Percentiles rank a stretch among this genome's conserved stretches.
Evolutionary conservation across 2,797 vertebrate genomes (phyloP).

Genomic region (Gambelia wislizenii): DNA sequence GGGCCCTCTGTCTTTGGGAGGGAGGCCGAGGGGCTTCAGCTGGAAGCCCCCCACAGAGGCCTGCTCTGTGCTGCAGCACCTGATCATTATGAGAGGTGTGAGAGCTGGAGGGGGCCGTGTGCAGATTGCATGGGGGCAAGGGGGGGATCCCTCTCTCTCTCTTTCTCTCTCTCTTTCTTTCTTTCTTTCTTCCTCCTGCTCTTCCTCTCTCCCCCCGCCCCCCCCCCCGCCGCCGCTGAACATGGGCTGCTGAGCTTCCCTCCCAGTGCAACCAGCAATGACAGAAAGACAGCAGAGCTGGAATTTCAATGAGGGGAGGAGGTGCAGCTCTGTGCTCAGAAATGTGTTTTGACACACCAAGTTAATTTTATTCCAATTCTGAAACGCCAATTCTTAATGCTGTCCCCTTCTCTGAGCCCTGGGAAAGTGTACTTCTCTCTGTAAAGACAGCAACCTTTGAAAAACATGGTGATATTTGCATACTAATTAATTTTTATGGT

Average conservation of each 20-base stretch:
- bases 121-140: too few species aligned
- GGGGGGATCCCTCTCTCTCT: too few species aligned
- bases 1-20: too few species aligned
- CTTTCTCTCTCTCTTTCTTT: too few species aligned
- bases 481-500: background rate
- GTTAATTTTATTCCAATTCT: slow-evolving; percentile 31
- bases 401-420: slow-evolving; percentile 29
- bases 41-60: too few species aligned
- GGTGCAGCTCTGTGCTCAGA: background rate
- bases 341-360: slow-evolving; percentile 40
- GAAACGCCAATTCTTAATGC: slow-evolving; percentile 5
- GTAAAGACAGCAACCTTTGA: slow-evolving; percentile 1
- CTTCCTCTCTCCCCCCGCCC: background rate
- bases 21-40: too few species aligned
- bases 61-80: too few species aligned
- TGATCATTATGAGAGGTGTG: too few species aligned
- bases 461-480: background rate
- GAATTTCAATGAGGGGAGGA: background rate
- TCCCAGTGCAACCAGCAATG: too few species aligned
- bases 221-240: background rate
- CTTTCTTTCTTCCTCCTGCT: too few species aligned
- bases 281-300: background rate
- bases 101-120: too few species aligned
- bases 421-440: slow-evolving; percentile 4
- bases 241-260: background rate